Evolutionary conservation across 2,888 invertebrate species (phyloP).

Genomic region (Periphyllus acericola): DNA sequence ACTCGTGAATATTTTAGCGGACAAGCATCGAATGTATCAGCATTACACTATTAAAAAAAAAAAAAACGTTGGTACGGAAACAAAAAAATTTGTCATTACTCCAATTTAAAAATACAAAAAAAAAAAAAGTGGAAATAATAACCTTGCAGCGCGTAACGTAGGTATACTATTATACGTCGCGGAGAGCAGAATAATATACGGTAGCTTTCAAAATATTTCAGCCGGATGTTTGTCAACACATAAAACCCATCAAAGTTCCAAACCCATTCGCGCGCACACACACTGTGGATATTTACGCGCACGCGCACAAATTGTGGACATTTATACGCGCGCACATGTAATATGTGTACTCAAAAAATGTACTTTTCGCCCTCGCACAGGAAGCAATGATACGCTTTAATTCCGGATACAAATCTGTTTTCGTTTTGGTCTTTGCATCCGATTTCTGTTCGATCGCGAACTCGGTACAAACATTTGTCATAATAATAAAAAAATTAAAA

Average conservation of each 20-base stretch:
- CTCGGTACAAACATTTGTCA: neutral
- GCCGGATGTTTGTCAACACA: neutral
- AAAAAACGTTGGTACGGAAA: neutral
- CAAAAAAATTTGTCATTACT: neutral
- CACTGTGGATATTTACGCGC: no score
- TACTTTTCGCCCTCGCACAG: neutral
- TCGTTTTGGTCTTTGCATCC: neutral
- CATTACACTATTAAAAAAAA: neutral
- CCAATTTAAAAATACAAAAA: neutral
- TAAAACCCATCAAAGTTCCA: neutral
- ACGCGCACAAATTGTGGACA: no score
- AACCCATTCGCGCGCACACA: neutral
- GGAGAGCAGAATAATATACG: neutral
- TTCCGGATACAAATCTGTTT: slow-evolving; percentile 21
- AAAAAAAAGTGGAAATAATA: neutral
- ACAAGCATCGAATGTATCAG: neutral
- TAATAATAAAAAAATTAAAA: no score
- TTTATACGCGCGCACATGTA: no score
- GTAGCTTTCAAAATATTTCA: neutral
- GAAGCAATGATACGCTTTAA: neutral
- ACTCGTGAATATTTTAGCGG: slow-evolving; percentile 26
- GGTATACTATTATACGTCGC: neutral
- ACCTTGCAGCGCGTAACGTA: neutral
- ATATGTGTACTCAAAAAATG: neutral
- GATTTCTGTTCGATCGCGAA: neutral